Evolutionary conservation across 2,888 invertebrate species (phyloP), one percentile per base, ranked within the genome.

Genomic region (Cactoblastis cactorum): DNA sequence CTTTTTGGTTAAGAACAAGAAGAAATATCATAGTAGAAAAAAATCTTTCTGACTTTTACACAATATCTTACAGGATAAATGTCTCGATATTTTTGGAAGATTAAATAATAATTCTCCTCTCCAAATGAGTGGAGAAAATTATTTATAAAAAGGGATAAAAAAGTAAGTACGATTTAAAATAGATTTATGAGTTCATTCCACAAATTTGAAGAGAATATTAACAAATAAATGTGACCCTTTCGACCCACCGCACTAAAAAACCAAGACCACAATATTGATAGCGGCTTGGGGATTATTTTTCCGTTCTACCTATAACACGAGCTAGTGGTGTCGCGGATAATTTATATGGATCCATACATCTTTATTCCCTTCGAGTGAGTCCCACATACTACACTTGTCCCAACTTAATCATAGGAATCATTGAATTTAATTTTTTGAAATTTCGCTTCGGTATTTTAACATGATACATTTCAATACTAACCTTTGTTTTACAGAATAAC

Each of bases 401-500:
- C n/a, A n/a, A n/a, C n/a, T 28, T 28, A 9, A 4, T 8, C 28
- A 4, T 9, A 6, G 28, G n/a, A n/a, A n/a, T 28, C 28, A 6
- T 22, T 22, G 5, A 3, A 4, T 22, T 22, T 22, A 4, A 3
- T 22, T 5, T 22, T 22, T 5, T 22, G 4, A 9, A 28, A 28
- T 28, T 28, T 28, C 8, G 1, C 28, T 9, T 28, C 8, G 4
- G 9, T 9, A 28, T 28, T 28, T 9, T 22, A 22, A 22, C 22
- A 22, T 22, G 22, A 28, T 2, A n/a, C 9, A 6, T 6, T 28
- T 6, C 28, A 4, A 9, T 28, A n/a, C n/a, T n/a, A n/a, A n/a
- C n/a, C n/a, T 28, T 28, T 51, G 34, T 48, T 51, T 74, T 66
- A 0, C 70, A 77, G 75, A 54, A 61, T 51, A 57, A 49, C 19